Percentiles rank a stretch among this genome's conserved stretches.
phyloP scores from a whole-genome alignment of 2,888 invertebrate genomes.

The Seira ritae region DNA sequence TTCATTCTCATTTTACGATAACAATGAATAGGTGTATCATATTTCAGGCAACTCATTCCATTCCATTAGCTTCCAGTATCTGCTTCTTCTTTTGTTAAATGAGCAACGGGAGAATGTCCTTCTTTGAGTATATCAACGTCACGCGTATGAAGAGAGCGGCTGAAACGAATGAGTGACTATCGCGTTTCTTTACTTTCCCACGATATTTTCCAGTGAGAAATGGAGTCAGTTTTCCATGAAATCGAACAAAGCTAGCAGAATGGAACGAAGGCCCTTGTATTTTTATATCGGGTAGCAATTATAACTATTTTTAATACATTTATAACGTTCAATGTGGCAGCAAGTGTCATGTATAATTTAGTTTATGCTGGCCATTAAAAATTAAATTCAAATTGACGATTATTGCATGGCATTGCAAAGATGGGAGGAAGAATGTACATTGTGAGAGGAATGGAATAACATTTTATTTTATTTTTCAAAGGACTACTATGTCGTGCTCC shows the following conservation, averaged over 20 bases:
- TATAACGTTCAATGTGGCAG: too few species aligned
- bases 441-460: neutral
- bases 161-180: neutral
- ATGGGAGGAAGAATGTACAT: neutral
- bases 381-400: neutral
- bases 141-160: neutral
- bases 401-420: neutral
- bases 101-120: neutral
- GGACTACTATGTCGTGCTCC: constrained; percentile 95
- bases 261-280: neutral
- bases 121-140: neutral
- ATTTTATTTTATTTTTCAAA: neutral
- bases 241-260: neutral
- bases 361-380: neutral
- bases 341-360: constrained; percentile 1
- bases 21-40: neutral
- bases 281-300: too few species aligned
- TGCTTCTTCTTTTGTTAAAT: neutral
- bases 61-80: neutral
- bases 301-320: too few species aligned
- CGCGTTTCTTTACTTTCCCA: constrained; percentile 1
- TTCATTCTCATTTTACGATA: neutral
- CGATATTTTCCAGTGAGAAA: neutral
- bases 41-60: neutral
- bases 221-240: neutral